Evolutionary conservation across 2,888 invertebrate genomes (phyloP), one percentile per base, ranked within the genome.

Genomic region (Disparrhopalites patrizii): DNA sequence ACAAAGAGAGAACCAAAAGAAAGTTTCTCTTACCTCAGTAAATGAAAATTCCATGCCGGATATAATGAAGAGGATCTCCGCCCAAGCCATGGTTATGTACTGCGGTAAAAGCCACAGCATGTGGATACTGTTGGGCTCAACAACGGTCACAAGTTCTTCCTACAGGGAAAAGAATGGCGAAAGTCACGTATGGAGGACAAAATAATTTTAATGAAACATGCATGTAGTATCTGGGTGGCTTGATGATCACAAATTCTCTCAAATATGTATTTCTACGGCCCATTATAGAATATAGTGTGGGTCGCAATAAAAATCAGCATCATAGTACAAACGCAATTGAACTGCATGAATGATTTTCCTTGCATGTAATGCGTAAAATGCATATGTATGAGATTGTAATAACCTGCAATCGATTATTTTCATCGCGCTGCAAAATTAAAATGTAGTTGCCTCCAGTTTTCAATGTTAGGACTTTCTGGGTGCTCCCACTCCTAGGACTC

Each of bases 31-130:
- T 79, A 85, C 89, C 83, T 90, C 88, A 2, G 89, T 88, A 77
- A 91, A 92, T 1, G 91, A 88, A 79, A 92, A 92, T 76, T 89
- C 87, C 23, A 91, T 81, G 0, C 91, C 92, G 2, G 91, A 89
- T 5, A 91, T 86, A 0, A 89, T 89, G 77, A 92, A 89, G 82
- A 92, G 85, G 51, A 91, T 87, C 80, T 93, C 92, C 0, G 88
- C 91, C 2, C 87, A 78, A 0, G 91, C 90, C 62, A 93, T 86
- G 13, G 91, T 80, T 36, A 90, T 78, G 77, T 91, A 91, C 78
- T 92, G 91, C 0, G 91, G 91, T 27, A 90, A 79, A 72, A 90
- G 85, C 87, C 87, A 89, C 4, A 92, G 78, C 77, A 96, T 91
- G 76, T 90, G 89, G 1, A 95, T 79, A 2, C 85, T 83, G 78